Percentiles rank a stretch among this genome's conserved stretches.
These are phyloP conservation scores for Sphenodon punctatus DNA, from an alignment of 2,797 vertebrate species.

Conservation along the genomic window DNA sequence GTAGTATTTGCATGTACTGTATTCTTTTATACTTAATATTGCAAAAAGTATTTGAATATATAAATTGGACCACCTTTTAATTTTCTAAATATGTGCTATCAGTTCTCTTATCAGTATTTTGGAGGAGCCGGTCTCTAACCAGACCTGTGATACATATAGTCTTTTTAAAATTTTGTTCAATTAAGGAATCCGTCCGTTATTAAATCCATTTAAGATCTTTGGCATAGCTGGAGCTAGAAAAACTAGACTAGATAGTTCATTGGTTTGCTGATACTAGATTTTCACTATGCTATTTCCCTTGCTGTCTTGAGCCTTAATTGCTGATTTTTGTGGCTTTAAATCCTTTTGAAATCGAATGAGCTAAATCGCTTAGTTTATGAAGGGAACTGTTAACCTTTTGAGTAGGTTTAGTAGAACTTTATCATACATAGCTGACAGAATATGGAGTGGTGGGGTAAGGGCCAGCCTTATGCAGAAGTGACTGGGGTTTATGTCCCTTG, in stretches of 20 bases:
- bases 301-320: not conserved
- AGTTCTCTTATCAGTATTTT: not conserved
- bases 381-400: not conserved
- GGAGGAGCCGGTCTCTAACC: conserved; percentile 58
- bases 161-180: not conserved
- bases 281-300: not conserved
- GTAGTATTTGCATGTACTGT: conserved; percentile 38
- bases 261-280: not conserved
- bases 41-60: conserved; percentile 1
- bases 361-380: not conserved
- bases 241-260: not conserved
- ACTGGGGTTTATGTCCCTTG: too few relatives aligned
- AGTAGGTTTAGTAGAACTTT: not conserved
- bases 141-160: not conserved
- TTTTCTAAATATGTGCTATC: not conserved
- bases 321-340: not conserved
- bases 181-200: not conserved
- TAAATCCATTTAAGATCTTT: not conserved
- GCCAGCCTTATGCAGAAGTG: too few relatives aligned
- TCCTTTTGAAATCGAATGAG: not conserved
- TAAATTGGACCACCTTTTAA: conserved; percentile 13
- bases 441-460: too few relatives aligned
- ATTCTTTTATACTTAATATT: conserved; percentile 13
- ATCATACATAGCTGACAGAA: not conserved
- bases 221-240: not conserved